Conservation (phyloP, 2,797 vertebrate genomes). For the Trachops cirrhosus region DNA sequence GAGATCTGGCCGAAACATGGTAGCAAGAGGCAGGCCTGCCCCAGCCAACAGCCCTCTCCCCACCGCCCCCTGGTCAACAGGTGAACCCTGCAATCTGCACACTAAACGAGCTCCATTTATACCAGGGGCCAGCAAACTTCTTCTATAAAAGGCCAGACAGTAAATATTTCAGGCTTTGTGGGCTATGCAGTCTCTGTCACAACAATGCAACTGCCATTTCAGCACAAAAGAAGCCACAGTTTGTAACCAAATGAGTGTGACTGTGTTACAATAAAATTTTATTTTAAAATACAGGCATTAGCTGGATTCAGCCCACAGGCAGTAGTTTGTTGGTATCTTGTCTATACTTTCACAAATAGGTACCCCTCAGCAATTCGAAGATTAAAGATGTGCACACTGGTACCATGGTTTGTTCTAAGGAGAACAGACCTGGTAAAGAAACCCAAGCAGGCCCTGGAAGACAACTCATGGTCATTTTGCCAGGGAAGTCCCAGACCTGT, state of each 20-base stretch:
- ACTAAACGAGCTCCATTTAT: neutral
- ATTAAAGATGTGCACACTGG: neutral
- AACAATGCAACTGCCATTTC: neutral
- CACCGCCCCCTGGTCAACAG: neutral
- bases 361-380: neutral
- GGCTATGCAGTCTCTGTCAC: neutral
- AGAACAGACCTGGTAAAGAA: neutral
- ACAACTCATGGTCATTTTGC: neutral
- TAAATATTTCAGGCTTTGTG: constrained; percentile 13
- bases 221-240: neutral
- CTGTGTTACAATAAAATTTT: constrained; percentile 33
- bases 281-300: neutral
- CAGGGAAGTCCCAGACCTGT: neutral
- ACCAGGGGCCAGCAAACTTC: neutral
- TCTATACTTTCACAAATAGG: neutral
- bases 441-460: neutral
- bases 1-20: neutral
- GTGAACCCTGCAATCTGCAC: neutral
- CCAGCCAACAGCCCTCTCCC: neutral
- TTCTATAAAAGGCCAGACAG: neutral
- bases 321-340: neutral
- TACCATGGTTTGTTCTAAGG: neutral
- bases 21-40: neutral
- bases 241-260: neutral
- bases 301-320: neutral